A percentile compares a stretch with the other conserved stretches of the same genome.
phyloP scores from a whole-genome alignment of 2,113 vertebrate genomes.

The Morone saxatilis region DNA sequence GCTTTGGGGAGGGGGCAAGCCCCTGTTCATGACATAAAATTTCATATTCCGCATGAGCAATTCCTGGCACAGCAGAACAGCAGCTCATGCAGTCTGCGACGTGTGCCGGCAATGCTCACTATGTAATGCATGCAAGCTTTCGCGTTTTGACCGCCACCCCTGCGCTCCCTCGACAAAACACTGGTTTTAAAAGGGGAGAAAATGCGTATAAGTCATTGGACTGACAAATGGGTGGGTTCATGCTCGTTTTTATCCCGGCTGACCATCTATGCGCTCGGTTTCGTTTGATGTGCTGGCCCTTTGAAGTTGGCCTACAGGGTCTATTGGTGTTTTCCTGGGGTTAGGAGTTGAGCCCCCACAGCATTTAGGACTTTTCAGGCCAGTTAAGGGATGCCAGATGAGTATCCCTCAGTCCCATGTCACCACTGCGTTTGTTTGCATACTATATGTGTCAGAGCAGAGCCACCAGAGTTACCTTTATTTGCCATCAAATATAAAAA shows the following conservation, averaged over 20 bases:
- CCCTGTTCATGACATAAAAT: slow-evolving; percentile 47
- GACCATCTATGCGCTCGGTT: slow-evolving; percentile 70
- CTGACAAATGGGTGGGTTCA: slow-evolving; percentile 69
- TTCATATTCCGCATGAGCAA: slow-evolving; percentile 34
- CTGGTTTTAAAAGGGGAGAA: slow-evolving; percentile 34
- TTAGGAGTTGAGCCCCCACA: slow-evolving; percentile 78
- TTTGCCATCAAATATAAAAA: background rate
- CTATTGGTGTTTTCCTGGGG: slow-evolving; percentile 80
- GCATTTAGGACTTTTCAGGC: slow-evolving; percentile 65
- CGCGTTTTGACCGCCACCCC: slow-evolving; percentile 27
- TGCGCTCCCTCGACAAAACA: slow-evolving; percentile 11
- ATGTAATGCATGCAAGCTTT: background rate
- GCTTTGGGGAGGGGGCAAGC: background rate
- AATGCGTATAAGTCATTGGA: slow-evolving; percentile 58
- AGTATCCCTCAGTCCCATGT: slow-evolving; percentile 42
- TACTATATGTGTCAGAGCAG: slow-evolving; percentile 17
- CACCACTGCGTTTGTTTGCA: slow-evolving; percentile 12
- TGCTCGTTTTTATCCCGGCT: slow-evolving; percentile 65
- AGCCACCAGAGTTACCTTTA: background rate
- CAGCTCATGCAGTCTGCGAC: slow-evolving; percentile 13
- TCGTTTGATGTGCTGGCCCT: slow-evolving; percentile 79
- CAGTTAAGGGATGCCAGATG: slow-evolving; percentile 78
- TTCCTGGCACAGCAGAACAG: slow-evolving; percentile 4
- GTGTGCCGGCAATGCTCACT: background rate
- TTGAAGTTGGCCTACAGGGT: slow-evolving; percentile 78